Evolutionary conservation across 1,140 invertebrate genomes (phyloP).

Genomic region (Pemphigus obesinymphae): DNA sequence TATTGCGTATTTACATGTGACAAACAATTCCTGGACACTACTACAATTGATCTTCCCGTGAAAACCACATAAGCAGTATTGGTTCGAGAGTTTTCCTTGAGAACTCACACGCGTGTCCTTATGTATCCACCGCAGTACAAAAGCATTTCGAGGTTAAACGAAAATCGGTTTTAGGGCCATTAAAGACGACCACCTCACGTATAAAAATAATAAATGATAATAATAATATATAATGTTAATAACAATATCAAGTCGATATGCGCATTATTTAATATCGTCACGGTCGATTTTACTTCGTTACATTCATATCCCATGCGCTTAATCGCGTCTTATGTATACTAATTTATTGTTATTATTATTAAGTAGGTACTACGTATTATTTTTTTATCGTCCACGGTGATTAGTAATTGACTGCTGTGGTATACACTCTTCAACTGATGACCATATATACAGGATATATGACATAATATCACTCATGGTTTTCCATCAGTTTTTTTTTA

Average conservation of each 20-base stretch:
- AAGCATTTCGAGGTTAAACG: slow-evolving; percentile 18
- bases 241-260: background rate
- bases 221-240: too few species aligned
- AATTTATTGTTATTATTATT: background rate
- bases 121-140: background rate
- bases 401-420: too few species aligned
- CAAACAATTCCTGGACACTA: background rate
- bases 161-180: slow-evolving; percentile 3
- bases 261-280: slow-evolving; percentile 8
- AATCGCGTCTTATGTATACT: background rate
- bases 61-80: background rate
- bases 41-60: background rate
- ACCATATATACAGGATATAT: too few species aligned
- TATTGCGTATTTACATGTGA: too few species aligned
- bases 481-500: too few species aligned
- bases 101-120: background rate
- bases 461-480: too few species aligned
- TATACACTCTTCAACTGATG: too few species aligned
- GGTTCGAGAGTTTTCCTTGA: slow-evolving; percentile 27
- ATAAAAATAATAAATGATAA: background rate
- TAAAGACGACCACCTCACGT: background rate
- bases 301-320: background rate
- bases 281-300: slow-evolving; percentile 24
- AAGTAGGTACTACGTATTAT: background rate
- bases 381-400: background rate